Evolutionary conservation across 2,113 vertebrate species (phyloP).

Genomic region (Larimichthys polyactis): DNA sequence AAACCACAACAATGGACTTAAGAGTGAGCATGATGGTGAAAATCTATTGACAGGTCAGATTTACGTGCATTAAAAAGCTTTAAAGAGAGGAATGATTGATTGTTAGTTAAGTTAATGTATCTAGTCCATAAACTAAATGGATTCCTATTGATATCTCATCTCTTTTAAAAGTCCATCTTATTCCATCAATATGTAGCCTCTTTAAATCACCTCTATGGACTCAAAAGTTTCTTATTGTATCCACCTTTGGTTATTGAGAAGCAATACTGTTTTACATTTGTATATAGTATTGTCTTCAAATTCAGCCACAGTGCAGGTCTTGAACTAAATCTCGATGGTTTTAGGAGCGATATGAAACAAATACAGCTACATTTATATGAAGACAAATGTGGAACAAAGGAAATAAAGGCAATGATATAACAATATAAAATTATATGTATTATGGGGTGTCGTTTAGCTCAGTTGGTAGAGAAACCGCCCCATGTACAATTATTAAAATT

Average conservation of each 20-base stretch:
- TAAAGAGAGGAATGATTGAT: constrained; percentile 58
- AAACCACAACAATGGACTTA: constrained; percentile 37
- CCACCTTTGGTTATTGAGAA: constrained; percentile 11
- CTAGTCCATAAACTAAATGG: constrained; percentile 59
- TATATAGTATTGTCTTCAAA: neutral
- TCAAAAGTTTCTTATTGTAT: neutral
- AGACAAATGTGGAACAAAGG: neutral
- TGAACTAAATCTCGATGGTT: neutral
- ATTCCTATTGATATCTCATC: constrained; percentile 64
- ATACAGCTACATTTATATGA: neutral
- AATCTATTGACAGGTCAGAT: constrained; percentile 52
- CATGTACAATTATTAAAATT: too few species aligned
- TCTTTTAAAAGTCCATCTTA: constrained; percentile 47
- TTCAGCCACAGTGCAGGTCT: neutral
- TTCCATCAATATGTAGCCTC: constrained; percentile 39
- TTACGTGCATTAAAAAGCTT: constrained; percentile 54
- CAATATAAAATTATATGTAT: neutral
- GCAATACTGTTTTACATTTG: neutral
- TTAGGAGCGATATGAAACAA: neutral
- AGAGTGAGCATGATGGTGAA: constrained; percentile 19
- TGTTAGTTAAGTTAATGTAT: constrained; percentile 62
- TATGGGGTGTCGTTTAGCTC: too few species aligned
- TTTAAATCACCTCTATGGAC: constrained; percentile 32
- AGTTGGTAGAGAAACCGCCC: too few species aligned
- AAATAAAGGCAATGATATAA: neutral